Base-by-base conservation (phyloP, 1,140 invertebrate genomes). In the Polypedilum vanderplanki region DNA sequence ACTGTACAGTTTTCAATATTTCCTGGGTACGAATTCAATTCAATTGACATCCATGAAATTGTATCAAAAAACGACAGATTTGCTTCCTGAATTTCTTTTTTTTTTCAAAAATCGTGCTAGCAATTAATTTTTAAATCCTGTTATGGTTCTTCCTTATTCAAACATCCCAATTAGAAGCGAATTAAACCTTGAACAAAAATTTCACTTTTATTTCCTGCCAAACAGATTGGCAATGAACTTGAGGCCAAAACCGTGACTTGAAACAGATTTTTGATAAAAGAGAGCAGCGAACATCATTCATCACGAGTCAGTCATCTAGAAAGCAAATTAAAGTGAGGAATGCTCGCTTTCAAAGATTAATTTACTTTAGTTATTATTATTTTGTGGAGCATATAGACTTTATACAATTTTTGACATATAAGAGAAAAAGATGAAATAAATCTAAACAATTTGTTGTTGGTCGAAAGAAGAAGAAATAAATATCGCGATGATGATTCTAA, bases 181-280 rank as follows among this genome's bases (percentile, higher is more conserved):
- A 33, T 33, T 33, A 33, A 33, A 33, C 24, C 24, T 33, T 33
- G 24, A 33, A 33, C 24, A 1, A 33, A 33, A 33, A 33, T 33
- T 33, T 33, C 24, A 33, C 24, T 33, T 33, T 33, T 33, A 33
- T 33, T 33, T 33, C 24, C 24, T 33, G 24, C 5, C n/a, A n/a
- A 57, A 57, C 46, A 57, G 46, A 57, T 57, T 57, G 46, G 10
- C 46, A 57, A 57, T 57, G 46, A 57, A 57, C 46, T 15, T 57
- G 46, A 57, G n/a, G 4, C 12, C n/a, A 57, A 57, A 57, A 57
- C n/a, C 46, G 46, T 57, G 46, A 57, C 46, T 57, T 57, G 0
- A 57, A 12, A n/a, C 46, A 57, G 10, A 57, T 57, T 57, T 15
- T 57, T 57, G 46, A 57, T 57, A 57, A 57, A 57, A 57, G n/a